phyloP scores from a whole-genome alignment of 2,113 vertebrate species.

The Isurus oxyrinchus region DNA sequence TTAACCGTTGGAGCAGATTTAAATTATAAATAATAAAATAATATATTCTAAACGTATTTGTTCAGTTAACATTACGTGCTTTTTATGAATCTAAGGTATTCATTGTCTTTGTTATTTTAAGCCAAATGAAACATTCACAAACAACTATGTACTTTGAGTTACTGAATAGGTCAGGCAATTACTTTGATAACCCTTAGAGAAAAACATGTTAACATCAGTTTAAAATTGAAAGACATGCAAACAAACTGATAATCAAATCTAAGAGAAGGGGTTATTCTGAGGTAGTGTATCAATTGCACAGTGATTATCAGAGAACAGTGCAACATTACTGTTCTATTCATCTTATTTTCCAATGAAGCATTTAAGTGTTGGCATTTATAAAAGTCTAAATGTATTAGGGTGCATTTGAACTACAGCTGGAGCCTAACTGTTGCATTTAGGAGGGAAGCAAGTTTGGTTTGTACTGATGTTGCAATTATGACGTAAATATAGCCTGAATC shows the following conservation, averaged over 20 bases:
- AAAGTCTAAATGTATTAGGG: neutral
- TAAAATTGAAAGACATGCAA: slow-evolving; percentile 21
- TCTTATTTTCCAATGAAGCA: neutral
- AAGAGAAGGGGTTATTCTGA: neutral
- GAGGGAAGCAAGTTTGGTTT: neutral
- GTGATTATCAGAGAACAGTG: neutral
- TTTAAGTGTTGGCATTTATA: neutral
- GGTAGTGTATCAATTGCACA: neutral
- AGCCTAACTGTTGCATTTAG: neutral
- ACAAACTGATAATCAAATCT: neutral
- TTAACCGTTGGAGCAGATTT: neutral
- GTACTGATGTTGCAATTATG: neutral
- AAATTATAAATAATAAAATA: neutral
- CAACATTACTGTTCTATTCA: neutral
- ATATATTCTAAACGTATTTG: neutral
- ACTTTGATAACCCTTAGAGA: neutral
- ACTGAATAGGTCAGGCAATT: slow-evolving; percentile 8
- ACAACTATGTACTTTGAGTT: neutral
- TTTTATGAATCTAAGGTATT: neutral
- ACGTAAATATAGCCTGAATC: neutral
- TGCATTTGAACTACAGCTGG: neutral
- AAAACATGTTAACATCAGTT: slow-evolving; percentile 20
- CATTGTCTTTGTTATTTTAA: slow-evolving; percentile 15
- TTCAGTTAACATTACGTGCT: neutral
- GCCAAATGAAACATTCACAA: slow-evolving; percentile 6